These are phyloP conservation scores for Aphidius ervi DNA, from an alignment of 1,140 invertebrate species.

Conservation along the genomic window DNA sequence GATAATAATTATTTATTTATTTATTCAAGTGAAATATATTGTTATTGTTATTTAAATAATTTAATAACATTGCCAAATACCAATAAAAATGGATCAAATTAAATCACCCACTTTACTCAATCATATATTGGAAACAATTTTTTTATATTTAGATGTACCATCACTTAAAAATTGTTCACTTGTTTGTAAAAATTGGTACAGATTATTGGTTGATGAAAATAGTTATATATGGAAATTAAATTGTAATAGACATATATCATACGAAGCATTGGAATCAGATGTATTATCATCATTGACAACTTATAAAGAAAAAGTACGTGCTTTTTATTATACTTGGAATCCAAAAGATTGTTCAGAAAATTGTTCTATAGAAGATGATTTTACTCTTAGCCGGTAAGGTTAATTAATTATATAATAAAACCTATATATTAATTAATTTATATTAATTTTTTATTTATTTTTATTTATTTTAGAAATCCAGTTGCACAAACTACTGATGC, in stretches of 20 bases:
- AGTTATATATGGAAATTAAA: conserved; percentile 93
- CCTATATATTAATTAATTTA: neutral
- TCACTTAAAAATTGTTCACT: conserved; percentile 85
- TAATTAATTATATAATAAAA: neutral
- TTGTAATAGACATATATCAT: conserved; percentile 80
- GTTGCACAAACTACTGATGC: conserved; percentile 98
- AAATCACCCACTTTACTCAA: conserved; percentile 57
- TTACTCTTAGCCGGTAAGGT: conserved; percentile 81
- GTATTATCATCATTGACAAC: conserved; percentile 83
- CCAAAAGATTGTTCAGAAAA: conserved; percentile 95
- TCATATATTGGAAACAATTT: conserved; percentile 87
- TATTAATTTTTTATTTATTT: neutral
- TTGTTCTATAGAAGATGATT: conserved; percentile 97
- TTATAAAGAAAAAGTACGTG: conserved; percentile 91
- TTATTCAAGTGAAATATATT: no score
- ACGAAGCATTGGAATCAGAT: conserved; percentile 90
- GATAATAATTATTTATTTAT: no score
- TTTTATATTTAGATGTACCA: conserved; percentile 84
- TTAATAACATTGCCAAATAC: no score
- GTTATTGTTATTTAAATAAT: no score
- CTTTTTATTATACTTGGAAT: conserved; percentile 95
- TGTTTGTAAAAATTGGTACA: conserved; percentile 92
- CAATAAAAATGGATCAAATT: conserved; percentile 42
- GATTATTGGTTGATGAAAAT: conserved; percentile 87
- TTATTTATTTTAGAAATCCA: conserved; percentile 69